Conservation (phyloP, 2,113 vertebrate species). For the Ailurus styani region DNA sequence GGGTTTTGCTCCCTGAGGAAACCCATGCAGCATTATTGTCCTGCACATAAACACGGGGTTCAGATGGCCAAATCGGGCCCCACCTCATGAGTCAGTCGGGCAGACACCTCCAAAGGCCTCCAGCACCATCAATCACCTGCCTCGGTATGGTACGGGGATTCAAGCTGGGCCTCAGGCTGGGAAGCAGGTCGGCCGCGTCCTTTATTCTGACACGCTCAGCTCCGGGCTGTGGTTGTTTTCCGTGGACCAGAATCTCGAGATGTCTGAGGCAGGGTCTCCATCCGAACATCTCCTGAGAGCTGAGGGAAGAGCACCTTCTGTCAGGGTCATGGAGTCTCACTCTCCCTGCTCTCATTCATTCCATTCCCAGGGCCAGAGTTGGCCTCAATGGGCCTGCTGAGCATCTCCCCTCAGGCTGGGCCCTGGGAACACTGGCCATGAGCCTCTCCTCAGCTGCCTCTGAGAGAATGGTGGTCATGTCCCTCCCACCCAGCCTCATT, state of each 20-base stretch:
- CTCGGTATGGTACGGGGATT: constrained; percentile 86
- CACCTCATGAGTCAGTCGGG: not conserved
- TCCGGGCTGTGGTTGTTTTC: constrained; percentile 87
- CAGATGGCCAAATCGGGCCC: not conserved
- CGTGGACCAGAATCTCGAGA: constrained; percentile 85
- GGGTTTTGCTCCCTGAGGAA: not conserved
- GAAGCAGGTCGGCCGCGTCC: constrained; percentile 84
- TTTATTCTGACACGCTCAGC: constrained; percentile 85
- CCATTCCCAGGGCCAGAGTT: not conserved
- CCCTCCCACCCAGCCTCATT: no score
- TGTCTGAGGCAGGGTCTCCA: constrained; percentile 84
- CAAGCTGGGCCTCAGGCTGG: constrained; percentile 82
- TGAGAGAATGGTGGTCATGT: not conserved
- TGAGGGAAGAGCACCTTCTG: not conserved
- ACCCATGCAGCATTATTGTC: not conserved
- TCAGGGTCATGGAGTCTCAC: not conserved
- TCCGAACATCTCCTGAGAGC: constrained; percentile 81
- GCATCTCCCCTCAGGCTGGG: not conserved
- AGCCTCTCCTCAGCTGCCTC: not conserved
- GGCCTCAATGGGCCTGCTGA: not conserved
- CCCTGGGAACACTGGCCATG: not conserved
- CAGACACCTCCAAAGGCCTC: not conserved
- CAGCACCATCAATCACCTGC: constrained; percentile 61
- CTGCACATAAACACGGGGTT: not conserved
- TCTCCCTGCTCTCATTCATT: not conserved